A percentile compares a stretch with the other conserved stretches of the same genome.
phyloP scores from a whole-genome alignment of 2,888 invertebrate species.

The Cheilosia vulpina region DNA sequence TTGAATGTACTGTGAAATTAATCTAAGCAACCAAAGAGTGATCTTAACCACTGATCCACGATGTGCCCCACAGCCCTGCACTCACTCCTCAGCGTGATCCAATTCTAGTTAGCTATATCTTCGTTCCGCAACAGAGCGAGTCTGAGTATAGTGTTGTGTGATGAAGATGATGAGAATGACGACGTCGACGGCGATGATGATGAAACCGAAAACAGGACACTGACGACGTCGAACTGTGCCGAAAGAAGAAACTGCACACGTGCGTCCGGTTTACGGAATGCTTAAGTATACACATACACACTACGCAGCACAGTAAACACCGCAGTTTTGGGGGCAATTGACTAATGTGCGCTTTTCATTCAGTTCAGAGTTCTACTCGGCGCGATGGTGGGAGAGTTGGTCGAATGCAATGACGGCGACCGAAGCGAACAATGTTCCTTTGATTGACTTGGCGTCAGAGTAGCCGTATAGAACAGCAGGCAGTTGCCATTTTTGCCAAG shows the following conservation, averaged over 20 bases:
- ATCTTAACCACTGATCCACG: conserved; percentile 40
- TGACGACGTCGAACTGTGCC: conserved; percentile 27
- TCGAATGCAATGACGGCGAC: conserved; percentile 32
- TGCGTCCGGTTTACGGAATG: conserved; percentile 71
- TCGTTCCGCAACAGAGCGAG: conserved; percentile 8
- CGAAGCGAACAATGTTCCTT: conserved; percentile 70
- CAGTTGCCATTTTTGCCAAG: not conserved
- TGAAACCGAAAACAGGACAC: conserved; percentile 61
- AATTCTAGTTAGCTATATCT: conserved; percentile 28
- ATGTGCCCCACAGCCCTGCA: conserved; percentile 1
- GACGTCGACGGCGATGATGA: conserved; percentile 19
- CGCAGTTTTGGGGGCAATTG: conserved; percentile 27
- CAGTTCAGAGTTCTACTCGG: not conserved
- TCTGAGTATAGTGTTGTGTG: conserved; percentile 11
- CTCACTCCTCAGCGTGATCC: conserved; percentile 29
- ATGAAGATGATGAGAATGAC: conserved; percentile 13
- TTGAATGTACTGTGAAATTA: conserved; percentile 64
- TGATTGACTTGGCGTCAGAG: conserved; percentile 61
- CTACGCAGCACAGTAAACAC: not conserved
- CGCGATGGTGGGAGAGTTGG: conserved; percentile 30
- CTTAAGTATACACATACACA: not conserved
- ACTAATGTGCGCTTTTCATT: conserved; percentile 24
- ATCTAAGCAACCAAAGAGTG: conserved; percentile 34
- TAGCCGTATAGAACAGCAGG: not conserved
- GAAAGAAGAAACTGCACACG: conserved; percentile 72